phyloP scores from a whole-genome alignment of 2,888 invertebrate species.

The Cacoxenus indagator region DNA sequence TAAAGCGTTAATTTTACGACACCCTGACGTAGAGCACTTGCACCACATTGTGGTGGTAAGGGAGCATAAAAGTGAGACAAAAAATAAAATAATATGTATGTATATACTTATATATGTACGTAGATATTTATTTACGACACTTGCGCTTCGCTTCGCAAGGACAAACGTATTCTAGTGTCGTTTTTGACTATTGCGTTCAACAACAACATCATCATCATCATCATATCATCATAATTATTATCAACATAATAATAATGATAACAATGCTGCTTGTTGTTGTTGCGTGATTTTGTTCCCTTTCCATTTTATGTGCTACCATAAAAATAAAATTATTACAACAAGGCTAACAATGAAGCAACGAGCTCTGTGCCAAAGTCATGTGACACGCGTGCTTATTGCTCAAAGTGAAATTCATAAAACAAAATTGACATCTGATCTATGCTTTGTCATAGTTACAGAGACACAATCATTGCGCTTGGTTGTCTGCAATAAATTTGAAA shows the following conservation, averaged over 20 bases:
- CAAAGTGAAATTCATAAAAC: neutral
- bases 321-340: conserved; percentile 42
- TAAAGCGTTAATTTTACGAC: conserved; percentile 53
- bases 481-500: conserved; percentile 13
- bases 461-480: conserved; percentile 4
- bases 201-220: too few relatives aligned
- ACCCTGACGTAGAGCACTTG: conserved; percentile 35
- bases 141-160: too few relatives aligned
- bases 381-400: conserved; percentile 2
- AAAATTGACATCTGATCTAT: neutral
- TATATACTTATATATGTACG: too few relatives aligned
- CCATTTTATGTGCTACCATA: conserved; percentile 34
- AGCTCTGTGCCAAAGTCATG: neutral
- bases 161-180: too few relatives aligned
- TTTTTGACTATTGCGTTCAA: too few relatives aligned
- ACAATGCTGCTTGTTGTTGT: neutral
- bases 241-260: neutral
- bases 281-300: neutral
- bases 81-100: too few relatives aligned
- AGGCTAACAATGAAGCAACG: neutral
- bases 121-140: too few relatives aligned
- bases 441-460: conserved; percentile 4
- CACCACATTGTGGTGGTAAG: neutral
- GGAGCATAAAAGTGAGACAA: neutral
- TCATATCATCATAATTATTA: too few relatives aligned